Evolutionary conservation across 1,140 invertebrate genomes (phyloP).

Genomic region (Heliconius melpomene): DNA sequence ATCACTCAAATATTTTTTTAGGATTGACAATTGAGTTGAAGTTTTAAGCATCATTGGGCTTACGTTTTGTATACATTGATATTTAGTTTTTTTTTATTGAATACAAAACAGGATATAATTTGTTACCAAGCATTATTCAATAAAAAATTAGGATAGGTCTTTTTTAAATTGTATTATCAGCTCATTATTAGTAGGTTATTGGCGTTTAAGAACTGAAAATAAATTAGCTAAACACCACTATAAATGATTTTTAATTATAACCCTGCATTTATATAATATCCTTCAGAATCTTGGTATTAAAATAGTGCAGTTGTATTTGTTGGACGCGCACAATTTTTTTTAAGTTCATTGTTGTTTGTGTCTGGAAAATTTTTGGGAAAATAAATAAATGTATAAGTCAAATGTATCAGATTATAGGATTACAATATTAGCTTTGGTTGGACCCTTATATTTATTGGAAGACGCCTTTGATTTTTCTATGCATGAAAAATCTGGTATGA

Average conservation of each 20-base stretch:
- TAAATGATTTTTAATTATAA: slow-evolving; percentile 46
- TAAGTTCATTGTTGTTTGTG: neutral
- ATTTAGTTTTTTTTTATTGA: slow-evolving; percentile 64
- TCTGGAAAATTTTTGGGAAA: neutral
- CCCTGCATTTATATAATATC: neutral
- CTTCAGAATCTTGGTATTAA: neutral
- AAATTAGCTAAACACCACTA: slow-evolving; percentile 79
- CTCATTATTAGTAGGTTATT: slow-evolving; percentile 80
- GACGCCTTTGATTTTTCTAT: neutral
- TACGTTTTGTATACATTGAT: slow-evolving; percentile 69
- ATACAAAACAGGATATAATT: slow-evolving; percentile 75
- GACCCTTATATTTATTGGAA: slow-evolving; percentile 6
- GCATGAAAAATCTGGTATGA: neutral
- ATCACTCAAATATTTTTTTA: slow-evolving; percentile 54
- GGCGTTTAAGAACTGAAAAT: slow-evolving; percentile 81
- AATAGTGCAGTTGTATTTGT: neutral
- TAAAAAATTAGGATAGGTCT: slow-evolving; percentile 72
- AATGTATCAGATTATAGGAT: slow-evolving; percentile 2
- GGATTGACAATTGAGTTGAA: slow-evolving; percentile 37
- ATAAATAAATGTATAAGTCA: neutral
- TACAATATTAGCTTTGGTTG: neutral
- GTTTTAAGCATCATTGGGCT: slow-evolving; percentile 63
- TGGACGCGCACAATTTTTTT: neutral
- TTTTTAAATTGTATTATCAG: slow-evolving; percentile 81
- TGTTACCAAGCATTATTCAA: slow-evolving; percentile 80